Conservation (phyloP, 2,888 invertebrate species). For the Pyrocoelia pectoralis region DNA sequence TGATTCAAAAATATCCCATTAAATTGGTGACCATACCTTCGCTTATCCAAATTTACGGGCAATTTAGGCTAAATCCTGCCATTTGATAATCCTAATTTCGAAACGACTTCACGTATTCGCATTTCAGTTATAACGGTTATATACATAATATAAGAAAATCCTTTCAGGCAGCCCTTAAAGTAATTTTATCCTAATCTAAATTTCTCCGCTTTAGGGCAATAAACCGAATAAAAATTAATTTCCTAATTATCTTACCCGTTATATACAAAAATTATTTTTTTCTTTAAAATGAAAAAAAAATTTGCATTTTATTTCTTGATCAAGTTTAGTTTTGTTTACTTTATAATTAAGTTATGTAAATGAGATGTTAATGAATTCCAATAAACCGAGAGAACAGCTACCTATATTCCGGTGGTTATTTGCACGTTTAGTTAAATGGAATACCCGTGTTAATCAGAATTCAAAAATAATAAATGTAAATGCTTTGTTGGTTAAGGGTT, state of each 20-base stretch:
- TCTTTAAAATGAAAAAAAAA: not conserved
- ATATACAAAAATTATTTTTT: not conserved
- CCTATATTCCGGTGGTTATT: not conserved
- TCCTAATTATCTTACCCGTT: not conserved
- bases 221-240: not conserved
- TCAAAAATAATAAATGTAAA: constrained; percentile 13
- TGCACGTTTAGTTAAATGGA: constrained; percentile 10
- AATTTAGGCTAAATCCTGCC: too few species aligned
- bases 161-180: not conserved
- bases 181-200: not conserved
- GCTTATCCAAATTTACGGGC: too few species aligned
- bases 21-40: too few species aligned
- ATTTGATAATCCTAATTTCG: too few species aligned
- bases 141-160: too few species aligned
- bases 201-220: not conserved
- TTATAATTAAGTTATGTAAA: constrained; percentile 10
- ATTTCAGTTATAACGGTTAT: too few species aligned
- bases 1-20: too few species aligned
- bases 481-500: not conserved
- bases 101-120: too few species aligned
- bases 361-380: constrained; percentile 13
- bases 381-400: not conserved
- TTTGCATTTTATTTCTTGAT: constrained; percentile 1
- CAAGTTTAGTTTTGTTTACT: not conserved
- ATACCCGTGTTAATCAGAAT: constrained; percentile 9